Conservation (phyloP, 2,888 invertebrate species). For the Caenorhabditis sp. region DNA sequence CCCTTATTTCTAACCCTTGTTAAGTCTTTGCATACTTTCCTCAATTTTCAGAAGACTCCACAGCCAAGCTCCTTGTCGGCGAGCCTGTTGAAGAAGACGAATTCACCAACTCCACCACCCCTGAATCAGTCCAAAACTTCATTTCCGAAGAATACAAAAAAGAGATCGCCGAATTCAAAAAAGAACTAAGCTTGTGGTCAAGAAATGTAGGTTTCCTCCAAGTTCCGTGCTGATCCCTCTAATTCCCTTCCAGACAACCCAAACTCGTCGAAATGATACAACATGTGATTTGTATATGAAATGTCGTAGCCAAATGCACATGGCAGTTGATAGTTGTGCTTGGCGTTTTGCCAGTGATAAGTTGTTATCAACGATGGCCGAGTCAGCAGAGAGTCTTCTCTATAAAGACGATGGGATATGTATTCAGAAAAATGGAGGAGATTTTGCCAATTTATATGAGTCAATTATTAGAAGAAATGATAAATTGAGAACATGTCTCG, state of each 20-base stretch:
- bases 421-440: slow-evolving; percentile 45
- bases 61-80: slow-evolving; percentile 43
- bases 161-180: slow-evolving; percentile 50
- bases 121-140: slow-evolving; percentile 16
- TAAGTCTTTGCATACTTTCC: too few species aligned
- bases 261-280: slow-evolving; percentile 43
- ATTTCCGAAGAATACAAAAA: slow-evolving; percentile 46
- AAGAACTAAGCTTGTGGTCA: slow-evolving; percentile 36
- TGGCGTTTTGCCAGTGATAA: slow-evolving; percentile 54
- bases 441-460: slow-evolving; percentile 51
- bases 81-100: slow-evolving; percentile 20
- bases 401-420: slow-evolving; percentile 55
- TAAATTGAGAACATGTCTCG: slow-evolving; percentile 49
- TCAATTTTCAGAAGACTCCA: slow-evolving; percentile 41
- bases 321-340: slow-evolving; percentile 59
- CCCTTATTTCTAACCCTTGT: too few species aligned
- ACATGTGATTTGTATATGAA: slow-evolving; percentile 59
- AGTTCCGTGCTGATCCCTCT: not conserved
- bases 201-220: slow-evolving; percentile 3
- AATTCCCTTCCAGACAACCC: slow-evolving; percentile 14
- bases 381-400: slow-evolving; percentile 56
- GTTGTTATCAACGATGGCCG: slow-evolving; percentile 50
- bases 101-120: not conserved
- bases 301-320: slow-evolving; percentile 58
- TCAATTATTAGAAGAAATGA: slow-evolving; percentile 51